Evolutionary conservation across 2,113 vertebrate species (phyloP).

Genomic region (Corvus hawaiiensis): DNA sequence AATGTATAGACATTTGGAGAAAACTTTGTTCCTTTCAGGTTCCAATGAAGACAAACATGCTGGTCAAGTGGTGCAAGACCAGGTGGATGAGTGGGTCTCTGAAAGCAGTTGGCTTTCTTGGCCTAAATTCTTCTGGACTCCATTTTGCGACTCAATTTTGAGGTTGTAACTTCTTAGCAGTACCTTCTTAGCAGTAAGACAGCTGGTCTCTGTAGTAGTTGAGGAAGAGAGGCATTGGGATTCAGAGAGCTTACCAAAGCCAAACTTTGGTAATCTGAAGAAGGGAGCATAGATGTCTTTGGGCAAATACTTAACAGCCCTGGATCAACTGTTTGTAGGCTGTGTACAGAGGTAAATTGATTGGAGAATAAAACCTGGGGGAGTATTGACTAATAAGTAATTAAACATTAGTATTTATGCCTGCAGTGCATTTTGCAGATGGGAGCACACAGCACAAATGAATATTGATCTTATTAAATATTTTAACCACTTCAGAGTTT

Average conservation of each 20-base stretch:
- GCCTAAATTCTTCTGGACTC: neutral
- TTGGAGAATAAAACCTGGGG: neutral
- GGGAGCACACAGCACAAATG: neutral
- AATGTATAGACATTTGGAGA: neutral
- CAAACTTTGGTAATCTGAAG: neutral
- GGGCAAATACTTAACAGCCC: neutral
- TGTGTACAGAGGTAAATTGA: neutral
- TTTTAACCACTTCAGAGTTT: neutral
- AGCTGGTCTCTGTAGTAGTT: neutral
- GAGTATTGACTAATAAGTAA: neutral
- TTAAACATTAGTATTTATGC: neutral
- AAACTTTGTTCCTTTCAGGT: neutral
- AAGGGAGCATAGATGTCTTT: neutral
- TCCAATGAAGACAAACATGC: rapidly evolving
- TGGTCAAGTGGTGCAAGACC: neutral
- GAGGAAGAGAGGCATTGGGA: neutral
- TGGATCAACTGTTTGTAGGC: neutral
- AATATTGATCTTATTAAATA: neutral
- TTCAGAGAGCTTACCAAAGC: neutral
- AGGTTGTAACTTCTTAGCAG: neutral
- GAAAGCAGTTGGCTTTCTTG: neutral
- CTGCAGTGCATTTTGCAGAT: neutral
- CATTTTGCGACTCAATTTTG: neutral
- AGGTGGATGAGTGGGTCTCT: neutral
- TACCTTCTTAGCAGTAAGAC: neutral